A percentile compares a stretch with the other conserved stretches of the same genome.
Conservation (phyloP, 2,888 invertebrate genomes). For the Gandaritis pyraliata region DNA sequence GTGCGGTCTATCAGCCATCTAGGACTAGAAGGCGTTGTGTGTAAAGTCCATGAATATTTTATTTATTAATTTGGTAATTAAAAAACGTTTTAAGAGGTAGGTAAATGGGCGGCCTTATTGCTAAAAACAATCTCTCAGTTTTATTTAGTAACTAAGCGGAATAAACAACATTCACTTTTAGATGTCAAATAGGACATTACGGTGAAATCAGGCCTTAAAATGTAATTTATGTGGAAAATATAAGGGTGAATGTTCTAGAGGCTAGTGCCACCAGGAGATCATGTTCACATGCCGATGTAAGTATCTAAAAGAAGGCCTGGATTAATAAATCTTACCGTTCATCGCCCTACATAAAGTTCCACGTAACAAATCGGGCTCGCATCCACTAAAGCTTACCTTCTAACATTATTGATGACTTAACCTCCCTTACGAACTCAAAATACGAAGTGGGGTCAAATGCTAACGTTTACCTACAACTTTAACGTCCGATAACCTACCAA, state of each 20-base stretch:
- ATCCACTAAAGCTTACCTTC: conserved; percentile 72
- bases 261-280: neutral
- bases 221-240: no score
- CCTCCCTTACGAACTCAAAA: conserved; percentile 69
- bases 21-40: no score
- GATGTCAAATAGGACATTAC: no score
- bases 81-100: no score
- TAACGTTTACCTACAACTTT: conserved; percentile 64
- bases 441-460: conserved; percentile 82
- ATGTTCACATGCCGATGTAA: neutral
- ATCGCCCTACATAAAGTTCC: conserved; percentile 42
- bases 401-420: conserved; percentile 82
- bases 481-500: conserved; percentile 25
- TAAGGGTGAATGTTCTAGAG: conserved; percentile 1
- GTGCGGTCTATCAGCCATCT: no score
- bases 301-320: neutral
- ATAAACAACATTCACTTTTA: no score
- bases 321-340: conserved; percentile 31
- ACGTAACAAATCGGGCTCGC: conserved; percentile 56
- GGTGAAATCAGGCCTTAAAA: no score
- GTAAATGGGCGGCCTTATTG: no score
- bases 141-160: no score
- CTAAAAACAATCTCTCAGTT: no score
- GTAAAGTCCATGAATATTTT: no score
- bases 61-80: no score